These are phyloP conservation scores for Cladorhizidae sp. DNA, from an alignment of 37 sponge, comb jelly and placozoan species.

Conservation along the genomic window DNA sequence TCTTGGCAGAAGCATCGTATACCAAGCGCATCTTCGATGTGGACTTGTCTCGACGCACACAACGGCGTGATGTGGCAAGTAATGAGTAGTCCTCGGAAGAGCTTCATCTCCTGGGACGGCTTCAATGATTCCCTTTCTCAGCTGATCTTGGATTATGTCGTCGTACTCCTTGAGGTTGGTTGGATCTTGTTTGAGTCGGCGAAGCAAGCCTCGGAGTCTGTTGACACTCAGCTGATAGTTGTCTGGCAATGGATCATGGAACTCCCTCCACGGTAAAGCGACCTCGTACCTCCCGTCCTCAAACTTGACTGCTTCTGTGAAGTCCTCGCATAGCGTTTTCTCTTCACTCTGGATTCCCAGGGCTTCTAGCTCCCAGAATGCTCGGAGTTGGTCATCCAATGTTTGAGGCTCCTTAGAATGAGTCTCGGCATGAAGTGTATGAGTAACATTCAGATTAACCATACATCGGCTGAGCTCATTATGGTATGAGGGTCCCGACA, in stretches of 20 bases:
- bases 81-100: constrained; percentile 11
- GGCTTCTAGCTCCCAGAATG: constrained; percentile 61
- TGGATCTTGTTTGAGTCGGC: constrained; percentile 47
- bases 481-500: constrained; percentile 29
- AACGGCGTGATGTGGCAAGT: constrained; percentile 65
- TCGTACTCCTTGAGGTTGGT: constrained; percentile 52
- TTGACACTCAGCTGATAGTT: constrained; percentile 47
- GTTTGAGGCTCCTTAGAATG: not conserved
- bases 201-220: constrained; percentile 34
- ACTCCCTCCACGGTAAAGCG: constrained; percentile 33
- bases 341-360: constrained; percentile 24
- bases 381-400: constrained; percentile 6
- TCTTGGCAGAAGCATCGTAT: constrained; percentile 53
- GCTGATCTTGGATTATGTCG: constrained; percentile 39
- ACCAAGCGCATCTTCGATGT: constrained; percentile 53
- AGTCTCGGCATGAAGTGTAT: constrained; percentile 10
- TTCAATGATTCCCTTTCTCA: constrained; percentile 52
- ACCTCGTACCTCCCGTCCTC: constrained; percentile 19
- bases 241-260: constrained; percentile 36
- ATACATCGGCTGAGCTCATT: not conserved
- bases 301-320: not conserved
- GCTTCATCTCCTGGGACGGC: not conserved
- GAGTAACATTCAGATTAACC: constrained; percentile 21
- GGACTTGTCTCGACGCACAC: constrained; percentile 47
- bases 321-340: constrained; percentile 23